Conservation (phyloP, 2,113 vertebrate species). For the Etia nguti region DNA sequence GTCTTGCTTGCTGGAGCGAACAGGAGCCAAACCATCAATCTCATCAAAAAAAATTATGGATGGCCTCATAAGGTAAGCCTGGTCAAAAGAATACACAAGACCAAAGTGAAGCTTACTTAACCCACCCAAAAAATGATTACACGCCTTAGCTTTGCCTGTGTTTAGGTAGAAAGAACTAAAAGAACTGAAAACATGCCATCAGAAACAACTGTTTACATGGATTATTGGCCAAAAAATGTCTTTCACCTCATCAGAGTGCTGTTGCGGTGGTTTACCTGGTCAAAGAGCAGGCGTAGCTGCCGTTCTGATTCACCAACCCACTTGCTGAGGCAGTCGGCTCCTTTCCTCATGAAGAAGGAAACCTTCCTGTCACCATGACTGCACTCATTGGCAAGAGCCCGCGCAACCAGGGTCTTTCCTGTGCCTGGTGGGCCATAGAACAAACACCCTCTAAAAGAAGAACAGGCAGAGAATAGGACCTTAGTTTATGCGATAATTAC, state of each 20-base stretch:
- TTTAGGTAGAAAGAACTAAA: background rate
- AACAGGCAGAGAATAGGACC: background rate
- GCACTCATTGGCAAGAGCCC: constrained; percentile 97
- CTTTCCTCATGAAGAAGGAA: constrained; percentile 99
- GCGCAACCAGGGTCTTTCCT: constrained; percentile 96
- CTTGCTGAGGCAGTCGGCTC: constrained; percentile 98
- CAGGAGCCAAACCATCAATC: constrained; percentile 97
- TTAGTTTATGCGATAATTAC: background rate
- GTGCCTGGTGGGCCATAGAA: constrained; percentile 98
- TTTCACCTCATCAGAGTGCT: background rate
- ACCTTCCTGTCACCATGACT: constrained; percentile 96
- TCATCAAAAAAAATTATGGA: constrained; percentile 99
- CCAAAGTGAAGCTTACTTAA: background rate
- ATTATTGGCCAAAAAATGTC: background rate
- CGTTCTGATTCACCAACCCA: constrained; percentile 99
- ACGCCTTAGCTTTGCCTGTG: background rate
- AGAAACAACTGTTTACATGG: background rate
- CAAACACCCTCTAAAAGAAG: constrained; percentile 88
- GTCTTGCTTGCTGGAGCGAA: constrained; percentile 97
- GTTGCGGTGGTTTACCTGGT: constrained; percentile 81
- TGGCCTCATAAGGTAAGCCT: constrained; percentile 99
- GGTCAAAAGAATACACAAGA: background rate
- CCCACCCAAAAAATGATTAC: background rate
- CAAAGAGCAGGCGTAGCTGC: constrained; percentile 96
- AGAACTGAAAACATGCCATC: background rate